Evolutionary conservation across 2,888 invertebrate genomes (phyloP).

Genomic region (Furcula furcula): DNA sequence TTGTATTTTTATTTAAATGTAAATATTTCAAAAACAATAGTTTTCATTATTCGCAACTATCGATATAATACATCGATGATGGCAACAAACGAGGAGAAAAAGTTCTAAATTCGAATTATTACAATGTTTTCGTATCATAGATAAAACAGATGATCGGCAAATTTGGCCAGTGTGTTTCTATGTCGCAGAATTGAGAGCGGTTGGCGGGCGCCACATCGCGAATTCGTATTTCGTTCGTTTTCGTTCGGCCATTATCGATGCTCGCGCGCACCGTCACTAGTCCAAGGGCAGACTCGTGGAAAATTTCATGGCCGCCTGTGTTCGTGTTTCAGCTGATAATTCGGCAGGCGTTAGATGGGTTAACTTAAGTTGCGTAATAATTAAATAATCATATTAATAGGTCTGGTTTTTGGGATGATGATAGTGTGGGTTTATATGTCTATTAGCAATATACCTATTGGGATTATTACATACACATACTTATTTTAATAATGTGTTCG

Average conservation of each 20-base stretch:
- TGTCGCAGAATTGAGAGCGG: slow-evolving; percentile 3
- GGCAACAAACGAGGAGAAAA: no score
- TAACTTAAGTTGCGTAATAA: slow-evolving; percentile 30
- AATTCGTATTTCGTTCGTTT: slow-evolving; percentile 26
- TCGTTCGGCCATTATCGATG: slow-evolving; percentile 21
- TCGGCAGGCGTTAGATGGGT: slow-evolving; percentile 16
- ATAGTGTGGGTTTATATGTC: not conserved
- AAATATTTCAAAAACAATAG: no score
- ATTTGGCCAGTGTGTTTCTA: slow-evolving; percentile 4
- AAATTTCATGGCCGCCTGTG: slow-evolving; percentile 39
- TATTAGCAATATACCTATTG: not conserved
- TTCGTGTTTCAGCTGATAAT: slow-evolving; percentile 34
- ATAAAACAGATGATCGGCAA: not conserved
- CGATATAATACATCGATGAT: no score
- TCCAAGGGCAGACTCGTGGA: slow-evolving; percentile 50
- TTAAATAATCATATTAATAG: slow-evolving; percentile 28
- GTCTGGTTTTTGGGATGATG: slow-evolving; percentile 3
- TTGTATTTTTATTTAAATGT: no score
- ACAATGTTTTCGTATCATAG: not conserved
- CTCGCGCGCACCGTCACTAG: slow-evolving; percentile 33
- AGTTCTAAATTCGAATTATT: not conserved
- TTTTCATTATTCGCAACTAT: no score
- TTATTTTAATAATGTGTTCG: no score
- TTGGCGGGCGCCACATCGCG: slow-evolving; percentile 1
- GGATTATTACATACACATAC: no score